Evolutionary conservation across 1,140 invertebrate genomes (phyloP).

Genomic region (Eriosoma lanigerum): DNA sequence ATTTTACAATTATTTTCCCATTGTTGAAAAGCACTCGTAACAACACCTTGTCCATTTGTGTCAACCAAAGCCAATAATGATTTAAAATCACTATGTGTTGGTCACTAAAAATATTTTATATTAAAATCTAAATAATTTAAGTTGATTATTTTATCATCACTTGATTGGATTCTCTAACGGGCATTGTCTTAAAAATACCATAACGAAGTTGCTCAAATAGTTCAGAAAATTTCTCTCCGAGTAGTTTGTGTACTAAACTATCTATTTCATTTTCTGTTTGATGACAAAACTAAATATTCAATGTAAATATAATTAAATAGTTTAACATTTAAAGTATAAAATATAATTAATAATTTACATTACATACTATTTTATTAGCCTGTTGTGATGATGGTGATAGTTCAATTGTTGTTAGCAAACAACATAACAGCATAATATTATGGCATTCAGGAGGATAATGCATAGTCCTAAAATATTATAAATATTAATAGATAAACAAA

Average conservation of each 20-base stretch:
- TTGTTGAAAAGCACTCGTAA: slow-evolving; percentile 81
- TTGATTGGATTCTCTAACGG: slow-evolving; percentile 40
- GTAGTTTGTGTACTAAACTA: slow-evolving; percentile 80
- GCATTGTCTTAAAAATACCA: slow-evolving; percentile 25
- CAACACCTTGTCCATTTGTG: slow-evolving; percentile 92
- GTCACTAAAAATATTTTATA: slow-evolving; percentile 61
- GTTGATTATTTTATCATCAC: slow-evolving; percentile 1
- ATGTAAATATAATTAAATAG: neutral
- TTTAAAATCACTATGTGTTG: slow-evolving; percentile 83
- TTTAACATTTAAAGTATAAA: neutral
- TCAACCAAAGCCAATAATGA: slow-evolving; percentile 84
- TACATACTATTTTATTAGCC: slow-evolving; percentile 33
- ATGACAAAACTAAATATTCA: slow-evolving; percentile 73
- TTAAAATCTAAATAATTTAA: neutral
- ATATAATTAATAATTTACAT: slow-evolving; percentile 39
- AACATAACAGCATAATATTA: slow-evolving; percentile 81
- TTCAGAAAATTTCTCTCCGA: slow-evolving; percentile 78
- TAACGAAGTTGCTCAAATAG: slow-evolving; percentile 72
- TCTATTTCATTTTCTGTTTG: slow-evolving; percentile 78
- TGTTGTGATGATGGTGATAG: slow-evolving; percentile 62
- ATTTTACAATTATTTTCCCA: slow-evolving; percentile 79
- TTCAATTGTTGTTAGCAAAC: slow-evolving; percentile 80
- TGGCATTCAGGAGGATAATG: slow-evolving; percentile 94
- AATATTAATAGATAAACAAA: neutral
- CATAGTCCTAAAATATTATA: slow-evolving; percentile 67